Evolutionary conservation across 2,888 invertebrate species (phyloP).

Genomic region (Microchrysa polita): DNA sequence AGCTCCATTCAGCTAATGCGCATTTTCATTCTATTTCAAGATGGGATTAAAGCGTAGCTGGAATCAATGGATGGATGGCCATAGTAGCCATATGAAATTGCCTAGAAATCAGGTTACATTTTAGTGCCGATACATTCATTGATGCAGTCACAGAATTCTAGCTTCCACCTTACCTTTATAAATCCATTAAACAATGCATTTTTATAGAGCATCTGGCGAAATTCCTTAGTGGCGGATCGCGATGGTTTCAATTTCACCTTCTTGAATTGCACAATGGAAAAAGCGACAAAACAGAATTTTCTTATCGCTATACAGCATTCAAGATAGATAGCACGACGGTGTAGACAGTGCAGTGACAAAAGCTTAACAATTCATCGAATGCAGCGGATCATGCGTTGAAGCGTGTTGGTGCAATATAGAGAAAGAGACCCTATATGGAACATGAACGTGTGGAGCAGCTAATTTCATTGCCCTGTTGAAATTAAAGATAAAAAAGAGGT

Average conservation of each 20-base stretch:
- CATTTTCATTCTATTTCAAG: too few species aligned
- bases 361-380: not conserved
- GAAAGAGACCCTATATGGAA: too few species aligned
- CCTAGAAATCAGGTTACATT: too few species aligned
- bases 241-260: not conserved
- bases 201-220: not conserved
- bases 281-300: not conserved
- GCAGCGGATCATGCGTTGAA: not conserved
- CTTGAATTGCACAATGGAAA: not conserved
- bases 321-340: conserved; percentile 17
- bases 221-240: not conserved
- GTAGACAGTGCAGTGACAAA: conserved; percentile 5
- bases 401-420: not conserved
- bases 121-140: too few species aligned
- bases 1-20: too few species aligned
- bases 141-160: too few species aligned
- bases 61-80: too few species aligned
- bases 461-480: conserved; percentile 36
- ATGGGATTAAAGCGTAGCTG: too few species aligned
- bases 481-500: conserved; percentile 18
- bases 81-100: too few species aligned
- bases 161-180: too few species aligned
- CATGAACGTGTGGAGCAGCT: not conserved
- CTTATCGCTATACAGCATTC: conserved; percentile 5
- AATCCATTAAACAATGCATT: not conserved